Percentiles rank a stretch among this genome's conserved stretches.
Evolutionary conservation across 2,888 invertebrate species (phyloP).

Genomic region (Drosophila eohydei): DNA sequence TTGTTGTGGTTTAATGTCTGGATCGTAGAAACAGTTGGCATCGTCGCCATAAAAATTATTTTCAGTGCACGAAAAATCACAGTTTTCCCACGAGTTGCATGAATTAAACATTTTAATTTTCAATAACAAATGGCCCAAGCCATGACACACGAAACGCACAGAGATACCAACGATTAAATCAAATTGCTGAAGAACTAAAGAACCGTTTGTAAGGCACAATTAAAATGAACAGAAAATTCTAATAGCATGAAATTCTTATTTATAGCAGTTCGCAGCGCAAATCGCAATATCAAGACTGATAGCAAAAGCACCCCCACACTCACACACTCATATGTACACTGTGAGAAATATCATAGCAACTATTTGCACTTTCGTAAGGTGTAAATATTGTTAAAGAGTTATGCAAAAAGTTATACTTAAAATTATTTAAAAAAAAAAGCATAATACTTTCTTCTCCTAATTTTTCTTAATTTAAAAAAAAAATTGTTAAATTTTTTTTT

Average conservation of each 20-base stretch:
- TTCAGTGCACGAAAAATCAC: constrained; percentile 66
- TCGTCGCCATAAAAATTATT: constrained; percentile 66
- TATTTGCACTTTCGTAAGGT: not conserved
- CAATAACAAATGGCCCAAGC: constrained; percentile 28
- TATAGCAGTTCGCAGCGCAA: constrained; percentile 45
- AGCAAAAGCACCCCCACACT: constrained; percentile 18
- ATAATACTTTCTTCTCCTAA: no score
- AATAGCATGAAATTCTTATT: constrained; percentile 69
- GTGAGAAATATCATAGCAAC: not conserved
- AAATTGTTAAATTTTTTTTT: no score
- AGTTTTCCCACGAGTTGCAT: constrained; percentile 63
- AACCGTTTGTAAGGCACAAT: constrained; percentile 43
- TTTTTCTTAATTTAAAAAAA: no score
- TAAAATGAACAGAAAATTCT: constrained; percentile 73
- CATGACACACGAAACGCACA: constrained; percentile 36
- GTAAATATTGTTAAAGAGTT: no score
- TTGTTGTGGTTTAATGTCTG: constrained; percentile 48
- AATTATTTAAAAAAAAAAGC: no score
- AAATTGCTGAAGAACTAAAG: not conserved
- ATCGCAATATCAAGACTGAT: constrained; percentile 42
- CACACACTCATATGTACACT: constrained; percentile 6
- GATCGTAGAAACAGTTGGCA: constrained; percentile 44
- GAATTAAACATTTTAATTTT: constrained; percentile 56
- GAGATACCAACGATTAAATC: constrained; percentile 12
- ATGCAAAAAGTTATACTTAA: no score